Percentiles rank a stretch among this genome's conserved stretches.
These are phyloP conservation scores for Ptilorrhoa leucosticta DNA, from an alignment of 2,113 vertebrate species.

Conservation along the genomic window DNA sequence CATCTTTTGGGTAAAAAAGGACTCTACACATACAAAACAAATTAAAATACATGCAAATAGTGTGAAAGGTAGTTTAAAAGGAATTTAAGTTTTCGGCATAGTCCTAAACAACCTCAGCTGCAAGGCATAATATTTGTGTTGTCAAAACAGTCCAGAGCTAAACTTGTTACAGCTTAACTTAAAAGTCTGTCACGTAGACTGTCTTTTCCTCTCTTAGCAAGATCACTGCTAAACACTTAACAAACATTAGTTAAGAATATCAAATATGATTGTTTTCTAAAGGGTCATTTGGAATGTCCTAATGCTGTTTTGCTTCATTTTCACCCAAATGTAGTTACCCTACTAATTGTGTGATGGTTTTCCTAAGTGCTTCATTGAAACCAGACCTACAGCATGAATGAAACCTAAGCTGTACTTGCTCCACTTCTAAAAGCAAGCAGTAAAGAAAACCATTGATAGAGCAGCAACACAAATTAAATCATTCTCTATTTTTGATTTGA, in stretches of 20 bases:
- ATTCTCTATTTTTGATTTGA: not conserved
- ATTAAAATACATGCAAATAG: not conserved
- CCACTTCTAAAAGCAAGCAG: not conserved
- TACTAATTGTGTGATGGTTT: not conserved
- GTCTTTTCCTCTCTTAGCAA: not conserved
- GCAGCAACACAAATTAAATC: not conserved
- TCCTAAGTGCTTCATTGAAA: not conserved
- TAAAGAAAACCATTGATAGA: not conserved
- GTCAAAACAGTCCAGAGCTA: not conserved
- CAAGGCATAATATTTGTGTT: not conserved
- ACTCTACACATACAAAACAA: not conserved
- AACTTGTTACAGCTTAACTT: not conserved
- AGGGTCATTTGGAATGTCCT: not conserved
- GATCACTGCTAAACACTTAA: not conserved
- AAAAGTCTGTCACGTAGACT: not conserved
- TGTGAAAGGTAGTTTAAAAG: not conserved
- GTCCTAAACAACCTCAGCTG: not conserved
- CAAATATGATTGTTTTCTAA: not conserved
- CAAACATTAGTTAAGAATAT: not conserved
- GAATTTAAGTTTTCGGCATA: not conserved
- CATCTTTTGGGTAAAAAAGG: not conserved
- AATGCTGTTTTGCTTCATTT: not conserved
- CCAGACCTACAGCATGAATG: not conserved
- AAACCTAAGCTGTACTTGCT: not conserved
- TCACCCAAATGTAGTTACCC: not conserved